phyloP scores from a whole-genome alignment of 2,113 vertebrate genomes.

The Danionella cerebrum region DNA sequence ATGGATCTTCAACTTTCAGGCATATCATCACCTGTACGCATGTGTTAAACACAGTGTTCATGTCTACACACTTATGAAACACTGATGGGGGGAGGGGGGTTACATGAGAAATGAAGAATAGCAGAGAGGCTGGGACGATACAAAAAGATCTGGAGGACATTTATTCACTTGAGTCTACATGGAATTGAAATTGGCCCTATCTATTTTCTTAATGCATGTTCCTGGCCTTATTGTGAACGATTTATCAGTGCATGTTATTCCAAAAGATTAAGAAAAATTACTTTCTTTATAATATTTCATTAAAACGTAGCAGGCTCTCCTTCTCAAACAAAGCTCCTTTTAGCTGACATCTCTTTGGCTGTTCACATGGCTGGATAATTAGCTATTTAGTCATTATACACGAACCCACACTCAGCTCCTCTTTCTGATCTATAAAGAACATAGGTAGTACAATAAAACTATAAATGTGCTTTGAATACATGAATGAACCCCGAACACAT shows the following conservation, averaged over 20 bases:
- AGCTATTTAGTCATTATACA: not conserved
- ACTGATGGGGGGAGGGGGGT: not conserved
- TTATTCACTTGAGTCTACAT: not conserved
- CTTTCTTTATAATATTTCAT: not conserved
- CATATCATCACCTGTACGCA: constrained; percentile 56
- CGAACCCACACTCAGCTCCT: not conserved
- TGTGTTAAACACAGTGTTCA: constrained; percentile 38
- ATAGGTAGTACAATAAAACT: no score
- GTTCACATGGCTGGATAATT: not conserved
- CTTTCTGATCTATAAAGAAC: not conserved
- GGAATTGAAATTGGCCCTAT: not conserved
- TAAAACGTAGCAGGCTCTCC: not conserved
- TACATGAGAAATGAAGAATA: not conserved
- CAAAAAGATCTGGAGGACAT: not conserved
- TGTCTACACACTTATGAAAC: constrained; percentile 37
- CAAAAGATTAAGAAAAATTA: not conserved
- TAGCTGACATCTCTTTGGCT: not conserved
- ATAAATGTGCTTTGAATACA: no score
- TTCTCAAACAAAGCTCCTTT: not conserved
- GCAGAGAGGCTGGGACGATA: not conserved
- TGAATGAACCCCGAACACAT: no score
- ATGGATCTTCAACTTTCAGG: constrained; percentile 62
- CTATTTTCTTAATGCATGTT: constrained; percentile 7
- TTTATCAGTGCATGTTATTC: not conserved
- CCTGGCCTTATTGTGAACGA: not conserved